Evolutionary conservation across 1,140 invertebrate genomes (phyloP), one percentile per base, ranked within the genome.

Genomic region (Galleria mellonella): DNA sequence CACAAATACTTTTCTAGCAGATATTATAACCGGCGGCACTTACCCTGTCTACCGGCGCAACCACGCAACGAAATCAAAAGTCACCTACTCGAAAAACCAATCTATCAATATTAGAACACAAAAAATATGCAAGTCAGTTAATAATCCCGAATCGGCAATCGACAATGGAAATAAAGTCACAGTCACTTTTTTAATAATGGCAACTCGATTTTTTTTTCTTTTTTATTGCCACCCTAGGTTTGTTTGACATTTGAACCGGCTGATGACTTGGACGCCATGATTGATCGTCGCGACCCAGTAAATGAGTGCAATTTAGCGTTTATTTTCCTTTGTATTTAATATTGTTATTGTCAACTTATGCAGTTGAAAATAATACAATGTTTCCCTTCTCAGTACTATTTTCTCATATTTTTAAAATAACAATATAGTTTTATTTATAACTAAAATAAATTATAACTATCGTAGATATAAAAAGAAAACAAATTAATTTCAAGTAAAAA

Each of bases 121-220:
- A 85, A 85, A 83, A 83, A 81, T 77, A 82, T 83, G 79, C 82
- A 85, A 85, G 82, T 85, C 82, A 85, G 78, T 83, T 83, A 83
- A 83, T 85, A 85, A 85, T 81, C 75, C 79, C 62, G 73, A 85
- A 85, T 83, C 74, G 74, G 76, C 79, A 85, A 75, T 82, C 77
- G 63, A 85, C 82, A 85, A 85, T 85, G 69, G 82, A 83, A 85
- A 85, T 85, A 85, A 81, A 84, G 82, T 85, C 74, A 82, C 73
- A 85, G 78, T 85, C 82, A 85, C 76, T 85, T 85, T 85, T 85
- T 85, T 85, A 83, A 85, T 85, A 85, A 83, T 81, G 67, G 82
- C 82, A 82, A 76, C 71, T 75, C 58, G 71, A 70, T 77, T 76
- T 75, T 55, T 35, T 68, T 72, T 58, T 71, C 64, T 71, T 74